Evolutionary conservation across 2,797 vertebrate genomes (phyloP), one percentile per base, ranked within the genome.

Genomic region (Hylomyscus alleni): DNA sequence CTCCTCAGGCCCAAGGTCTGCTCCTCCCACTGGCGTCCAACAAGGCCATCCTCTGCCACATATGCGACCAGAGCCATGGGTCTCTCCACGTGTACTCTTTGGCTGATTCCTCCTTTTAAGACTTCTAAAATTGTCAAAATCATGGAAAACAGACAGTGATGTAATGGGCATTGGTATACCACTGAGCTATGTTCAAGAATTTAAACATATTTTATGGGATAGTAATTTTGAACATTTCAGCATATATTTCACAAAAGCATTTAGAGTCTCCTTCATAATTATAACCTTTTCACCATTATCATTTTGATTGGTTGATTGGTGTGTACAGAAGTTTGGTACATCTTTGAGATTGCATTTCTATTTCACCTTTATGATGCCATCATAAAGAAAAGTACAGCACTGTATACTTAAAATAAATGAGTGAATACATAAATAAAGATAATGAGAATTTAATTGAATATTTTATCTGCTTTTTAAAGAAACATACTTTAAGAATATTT

Each of bases 151-250:
- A 85, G 8, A 85, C 19, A 20, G 3, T 11, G 8, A 84, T 67
- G 6, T 15, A 88, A 22, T 52, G 13, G 5, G 0, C 44, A 29
- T 1, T 19, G 13, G 31, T 69, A 62, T 83, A 17, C 2, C 6
- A 29, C 12, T 62, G 31, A 50, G 14, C 62, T 80, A 65, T 31
- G 82, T 20, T 78, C 40, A 73, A 47, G 6, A 65, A 37, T 69
- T 76, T 81, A 54, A 91, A 84, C 17, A 75, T 37, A 91, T 90
- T 90, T 80, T 84, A 22, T 91, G 67, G 37, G 17, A 22, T n/a
- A 50, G 26, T 77, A 58, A 50, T 44, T 90, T 24, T 65, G 29
- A 90, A 76, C 6, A 76, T 31, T 83, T 67, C 24, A 31, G 6
- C 24, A 47, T 80, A 7, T 44, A 58, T 91, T 93, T 91, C 24